Evolutionary conservation across 1,140 invertebrate species (phyloP).

Genomic region (Brachionus asplanchnoidis): DNA sequence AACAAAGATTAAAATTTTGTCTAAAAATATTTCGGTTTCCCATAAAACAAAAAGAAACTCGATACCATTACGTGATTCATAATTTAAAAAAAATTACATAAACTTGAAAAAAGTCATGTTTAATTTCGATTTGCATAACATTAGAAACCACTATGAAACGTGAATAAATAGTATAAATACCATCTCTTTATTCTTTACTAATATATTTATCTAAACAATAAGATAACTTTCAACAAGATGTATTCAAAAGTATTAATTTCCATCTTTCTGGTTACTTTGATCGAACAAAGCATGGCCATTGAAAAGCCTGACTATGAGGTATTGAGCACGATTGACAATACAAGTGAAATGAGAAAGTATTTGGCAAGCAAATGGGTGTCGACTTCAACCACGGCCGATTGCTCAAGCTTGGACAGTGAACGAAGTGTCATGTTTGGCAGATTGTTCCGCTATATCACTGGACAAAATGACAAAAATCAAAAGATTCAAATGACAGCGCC

Average conservation of each 20-base stretch:
- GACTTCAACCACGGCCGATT: neutral
- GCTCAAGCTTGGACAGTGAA: neutral
- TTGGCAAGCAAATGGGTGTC: slow-evolving; percentile 11
- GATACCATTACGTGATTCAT: too few species aligned
- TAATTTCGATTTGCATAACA: too few species aligned
- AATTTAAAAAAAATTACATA: too few species aligned
- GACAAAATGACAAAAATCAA: slow-evolving; percentile 3
- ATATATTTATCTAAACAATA: too few species aligned
- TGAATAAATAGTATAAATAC: too few species aligned
- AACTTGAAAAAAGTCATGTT: too few species aligned
- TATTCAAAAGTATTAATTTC: neutral
- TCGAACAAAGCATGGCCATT: neutral
- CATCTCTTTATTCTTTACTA: too few species aligned
- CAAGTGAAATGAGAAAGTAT: slow-evolving; percentile 1
- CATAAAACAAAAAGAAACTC: too few species aligned
- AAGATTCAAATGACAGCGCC: slow-evolving; percentile 2
- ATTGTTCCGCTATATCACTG: neutral
- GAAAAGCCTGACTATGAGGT: neutral
- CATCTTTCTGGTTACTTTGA: neutral
- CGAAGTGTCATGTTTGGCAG: neutral
- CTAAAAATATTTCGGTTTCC: too few species aligned
- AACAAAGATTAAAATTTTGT: too few species aligned
- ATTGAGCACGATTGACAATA: neutral
- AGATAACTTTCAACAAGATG: neutral
- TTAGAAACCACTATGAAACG: too few species aligned